Percentiles rank a stretch among this genome's conserved stretches.
Conservation (phyloP, 2,888 invertebrate genomes). For the Acronicta leporina region DNA sequence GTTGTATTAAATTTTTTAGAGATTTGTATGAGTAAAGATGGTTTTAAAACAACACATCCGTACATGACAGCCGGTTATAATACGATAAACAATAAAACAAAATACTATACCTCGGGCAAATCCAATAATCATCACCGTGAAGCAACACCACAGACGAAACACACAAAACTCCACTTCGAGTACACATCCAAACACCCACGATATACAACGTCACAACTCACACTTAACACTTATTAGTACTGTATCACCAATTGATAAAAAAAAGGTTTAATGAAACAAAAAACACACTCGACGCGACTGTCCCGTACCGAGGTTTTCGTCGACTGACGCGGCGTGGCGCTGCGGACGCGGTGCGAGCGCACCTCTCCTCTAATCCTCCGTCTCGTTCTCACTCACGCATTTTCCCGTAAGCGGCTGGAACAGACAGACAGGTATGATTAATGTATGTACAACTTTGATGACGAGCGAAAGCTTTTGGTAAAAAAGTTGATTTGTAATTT, state of each 20-base stretch:
- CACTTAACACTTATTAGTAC: constrained; percentile 33
- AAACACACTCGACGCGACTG: constrained; percentile 50
- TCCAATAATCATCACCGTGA: constrained; percentile 51
- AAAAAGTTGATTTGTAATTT: constrained; percentile 68
- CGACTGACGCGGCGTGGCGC: constrained; percentile 70
- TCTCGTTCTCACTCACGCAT: constrained; percentile 21
- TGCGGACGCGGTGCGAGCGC: constrained; percentile 51
- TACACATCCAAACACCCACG: constrained; percentile 35
- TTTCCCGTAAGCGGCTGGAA: constrained; percentile 50
- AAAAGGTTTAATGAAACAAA: constrained; percentile 2
- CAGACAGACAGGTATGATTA: constrained; percentile 64
- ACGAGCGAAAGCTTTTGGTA: constrained; percentile 68
- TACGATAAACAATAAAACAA: constrained; percentile 38
- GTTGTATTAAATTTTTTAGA: no score
- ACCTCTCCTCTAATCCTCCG: constrained; percentile 42
- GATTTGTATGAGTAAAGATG: no score
- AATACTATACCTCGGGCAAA: constrained; percentile 52
- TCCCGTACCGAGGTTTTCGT: constrained; percentile 52
- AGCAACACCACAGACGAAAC: constrained; percentile 40
- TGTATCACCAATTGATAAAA: constrained; percentile 7
- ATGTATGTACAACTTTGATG: constrained; percentile 63
- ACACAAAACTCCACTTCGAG: constrained; percentile 43
- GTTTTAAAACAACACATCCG: no score
- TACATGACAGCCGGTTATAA: no score
- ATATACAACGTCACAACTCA: constrained; percentile 27